phyloP scores from a whole-genome alignment of 1,140 invertebrate genomes.

The Heliconius hewitsoni region DNA sequence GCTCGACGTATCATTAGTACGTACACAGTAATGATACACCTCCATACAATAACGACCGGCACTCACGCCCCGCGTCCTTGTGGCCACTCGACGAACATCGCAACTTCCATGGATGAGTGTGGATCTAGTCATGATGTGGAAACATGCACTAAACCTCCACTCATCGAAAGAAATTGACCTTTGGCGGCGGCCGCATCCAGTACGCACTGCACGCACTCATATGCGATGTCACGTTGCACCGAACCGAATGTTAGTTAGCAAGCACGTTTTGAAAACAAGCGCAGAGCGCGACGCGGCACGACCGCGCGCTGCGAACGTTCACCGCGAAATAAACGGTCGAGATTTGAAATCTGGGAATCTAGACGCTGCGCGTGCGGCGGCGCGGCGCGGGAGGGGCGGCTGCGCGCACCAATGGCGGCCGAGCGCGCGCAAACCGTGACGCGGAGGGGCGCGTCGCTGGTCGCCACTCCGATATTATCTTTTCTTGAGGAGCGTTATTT shows the following conservation, averaged over 20 bases:
- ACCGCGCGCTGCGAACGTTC: constrained; percentile 63
- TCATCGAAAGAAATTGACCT: constrained; percentile 81
- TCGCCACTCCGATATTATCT: constrained; percentile 69
- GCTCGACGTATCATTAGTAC: constrained; percentile 72
- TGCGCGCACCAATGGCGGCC: constrained; percentile 53
- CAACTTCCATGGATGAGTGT: constrained; percentile 82
- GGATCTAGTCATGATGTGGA: constrained; percentile 82
- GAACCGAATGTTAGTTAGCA: constrained; percentile 68
- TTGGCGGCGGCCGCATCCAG: constrained; percentile 49
- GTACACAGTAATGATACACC: constrained; percentile 63
- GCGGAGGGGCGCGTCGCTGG: constrained; percentile 58
- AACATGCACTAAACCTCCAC: constrained; percentile 82
- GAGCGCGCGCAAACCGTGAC: constrained; percentile 69
- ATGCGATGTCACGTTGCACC: constrained; percentile 73
- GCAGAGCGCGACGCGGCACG: constrained; percentile 51
- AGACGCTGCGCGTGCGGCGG: constrained; percentile 73
- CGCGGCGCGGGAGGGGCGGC: constrained; percentile 26
- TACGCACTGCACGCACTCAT: constrained; percentile 76
- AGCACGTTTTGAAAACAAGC: constrained; percentile 72
- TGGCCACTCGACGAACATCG: constrained; percentile 61
- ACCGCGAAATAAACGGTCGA: constrained; percentile 79
- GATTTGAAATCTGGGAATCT: constrained; percentile 78
- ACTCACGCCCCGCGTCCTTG: constrained; percentile 45
- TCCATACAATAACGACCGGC: constrained; percentile 50
- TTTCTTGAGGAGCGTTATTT: constrained; percentile 75